Evolutionary conservation across 2,113 vertebrate genomes (phyloP), one percentile per base, ranked within the genome.

Genomic region (Percopsis transmontana): DNA sequence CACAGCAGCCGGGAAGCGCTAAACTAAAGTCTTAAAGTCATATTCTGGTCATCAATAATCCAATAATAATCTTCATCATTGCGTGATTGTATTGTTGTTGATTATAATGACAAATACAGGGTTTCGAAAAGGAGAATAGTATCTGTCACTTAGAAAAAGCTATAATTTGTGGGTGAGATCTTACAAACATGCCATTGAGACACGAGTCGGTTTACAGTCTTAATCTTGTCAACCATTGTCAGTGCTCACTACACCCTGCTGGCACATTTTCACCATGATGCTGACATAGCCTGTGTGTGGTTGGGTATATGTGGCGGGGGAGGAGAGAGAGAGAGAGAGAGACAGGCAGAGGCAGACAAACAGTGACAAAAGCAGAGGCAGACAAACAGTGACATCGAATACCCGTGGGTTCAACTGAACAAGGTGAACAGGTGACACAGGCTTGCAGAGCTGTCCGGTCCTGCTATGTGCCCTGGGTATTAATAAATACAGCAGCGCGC

Each of bases 11-110:
- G 82, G 68, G 81, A 80, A 20, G 54, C 51, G 60, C 79, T 88
- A 87, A 90, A 86, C 74, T 77, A 2, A 72, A 82, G 77, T 85
- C 82, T 87, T 90, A 79, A 88, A 90, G 82, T 89, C 85, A 79
- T 77, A 87, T 72, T 81, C 57, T 44, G 53, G 77, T 76, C 80
- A 77, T 61, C 40, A 62, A 75, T 74, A 84, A 87, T 89, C 40
- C 5, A 86, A 86, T 81, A 74, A 84, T 87, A 56, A 87, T 81
- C 66, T 69, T 51, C 62, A 73, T 84, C 68, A 81, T 86, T 85
- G 82, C 58, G 40, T 58, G 54, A 53, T 57, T 66, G 33, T 54
- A 70, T 21, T 57, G 12, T 44, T 56, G 58, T 65, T 19, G 67
- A 66, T 23, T 63, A 70, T 52, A 48, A 62, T 20, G 13, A 45